These are phyloP conservation scores for Thomomys bottae DNA, from an alignment of 2,113 vertebrate genomes.

Conservation along the genomic window DNA sequence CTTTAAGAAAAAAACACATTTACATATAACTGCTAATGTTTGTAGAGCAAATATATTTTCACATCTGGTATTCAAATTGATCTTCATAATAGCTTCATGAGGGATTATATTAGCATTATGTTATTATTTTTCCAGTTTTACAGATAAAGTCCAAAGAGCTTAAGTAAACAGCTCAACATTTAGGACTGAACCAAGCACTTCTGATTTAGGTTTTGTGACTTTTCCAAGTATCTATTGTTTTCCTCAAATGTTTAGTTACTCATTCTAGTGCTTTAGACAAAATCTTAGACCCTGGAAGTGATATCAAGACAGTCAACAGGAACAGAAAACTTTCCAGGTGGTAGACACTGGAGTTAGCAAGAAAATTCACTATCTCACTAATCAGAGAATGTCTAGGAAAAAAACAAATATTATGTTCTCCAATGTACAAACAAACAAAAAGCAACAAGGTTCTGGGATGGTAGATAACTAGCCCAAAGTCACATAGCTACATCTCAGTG, in stretches of 20 bases:
- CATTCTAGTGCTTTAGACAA: not conserved
- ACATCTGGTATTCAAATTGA: constrained; percentile 16
- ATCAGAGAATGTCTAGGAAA: not conserved
- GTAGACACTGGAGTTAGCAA: not conserved
- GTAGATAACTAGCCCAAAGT: not conserved
- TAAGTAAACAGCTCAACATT: constrained; percentile 9
- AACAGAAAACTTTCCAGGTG: not conserved
- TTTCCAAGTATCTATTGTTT: not conserved
- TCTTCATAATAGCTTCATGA: constrained; percentile 46
- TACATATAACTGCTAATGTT: constrained; percentile 40
- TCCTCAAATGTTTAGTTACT: not conserved
- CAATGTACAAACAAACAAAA: constrained; percentile 11
- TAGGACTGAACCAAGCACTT: constrained; percentile 15
- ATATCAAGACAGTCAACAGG: not conserved
- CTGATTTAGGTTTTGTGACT: not conserved
- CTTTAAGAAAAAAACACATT: constrained; percentile 58
- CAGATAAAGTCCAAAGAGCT: constrained; percentile 27
- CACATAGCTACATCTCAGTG: not conserved
- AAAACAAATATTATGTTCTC: not conserved
- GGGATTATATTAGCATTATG: constrained; percentile 30
- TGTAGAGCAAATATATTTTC: constrained; percentile 1
- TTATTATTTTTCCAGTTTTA: not conserved
- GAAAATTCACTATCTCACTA: constrained; percentile 6
- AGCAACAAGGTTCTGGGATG: not conserved
- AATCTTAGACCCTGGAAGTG: not conserved